Percentiles rank a stretch among this genome's conserved stretches.
Conservation (phyloP, 2,888 invertebrate species). For the Eilema caniola region DNA sequence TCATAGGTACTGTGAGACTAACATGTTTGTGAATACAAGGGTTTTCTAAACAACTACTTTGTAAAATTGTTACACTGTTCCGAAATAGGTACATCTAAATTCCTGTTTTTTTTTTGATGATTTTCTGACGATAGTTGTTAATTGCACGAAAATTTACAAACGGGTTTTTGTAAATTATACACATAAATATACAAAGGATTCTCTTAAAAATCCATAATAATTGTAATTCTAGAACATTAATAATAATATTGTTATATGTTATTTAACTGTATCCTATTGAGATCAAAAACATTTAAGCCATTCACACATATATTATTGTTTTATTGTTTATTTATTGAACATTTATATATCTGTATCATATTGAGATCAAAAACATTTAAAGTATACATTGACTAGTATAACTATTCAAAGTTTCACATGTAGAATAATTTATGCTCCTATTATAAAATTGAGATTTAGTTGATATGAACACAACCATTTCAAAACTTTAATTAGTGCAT, state of each 20-base stretch:
- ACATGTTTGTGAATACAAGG: neutral
- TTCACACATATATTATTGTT: no score
- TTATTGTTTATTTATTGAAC: no score
- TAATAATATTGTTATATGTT: neutral
- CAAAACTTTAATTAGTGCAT: conserved; percentile 43
- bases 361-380: neutral
- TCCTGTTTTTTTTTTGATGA: neutral
- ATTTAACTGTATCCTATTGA: neutral
- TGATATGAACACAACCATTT: conserved; percentile 71
- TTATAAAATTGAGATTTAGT: conserved; percentile 21
- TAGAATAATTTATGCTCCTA: neutral
- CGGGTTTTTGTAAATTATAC: no score
- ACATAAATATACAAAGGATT: no score
- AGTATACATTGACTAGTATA: conserved; percentile 5
- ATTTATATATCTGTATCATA: neutral
- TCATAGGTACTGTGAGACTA: neutral
- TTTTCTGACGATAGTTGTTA: neutral
- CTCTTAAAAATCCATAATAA: neutral
- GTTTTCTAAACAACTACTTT: neutral
- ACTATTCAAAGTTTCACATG: conserved; percentile 12
- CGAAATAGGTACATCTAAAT: neutral
- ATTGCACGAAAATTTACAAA: neutral
- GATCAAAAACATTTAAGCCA: neutral
- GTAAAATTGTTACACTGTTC: neutral
- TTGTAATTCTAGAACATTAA: neutral